Base-by-base conservation (phyloP, 1,140 invertebrate genomes). In the Philopotamus ludificatus region DNA sequence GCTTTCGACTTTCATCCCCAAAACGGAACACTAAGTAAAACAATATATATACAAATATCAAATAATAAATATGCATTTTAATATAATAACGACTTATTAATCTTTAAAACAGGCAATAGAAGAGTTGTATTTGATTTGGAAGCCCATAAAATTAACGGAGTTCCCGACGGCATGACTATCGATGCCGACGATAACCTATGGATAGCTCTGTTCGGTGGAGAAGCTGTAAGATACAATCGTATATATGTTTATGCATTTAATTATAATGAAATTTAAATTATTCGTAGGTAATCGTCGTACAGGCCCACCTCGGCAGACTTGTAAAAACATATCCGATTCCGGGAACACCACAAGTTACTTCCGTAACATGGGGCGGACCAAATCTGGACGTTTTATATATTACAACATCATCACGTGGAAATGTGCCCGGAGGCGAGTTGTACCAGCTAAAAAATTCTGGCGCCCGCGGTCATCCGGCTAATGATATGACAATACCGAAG, bases 321-420 rank as follows among this genome's bases (percentile, higher is more conserved):
- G 63, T 81, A 41, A 75, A 79, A 65, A 75, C 77, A 22, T 77
- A 80, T 59, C 77, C 73, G n/a, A 74, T 93, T 26, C 90, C 90
- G 3, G 58, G 58, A 18, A 86, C 84, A 1, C 80, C 79, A 59
- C 84, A 89, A 72, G 85, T 92, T 2, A 94, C 92, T 0, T 93
- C 91, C 1, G 86, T 87, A 0, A 85, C 87, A 70, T 96, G 90
- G 77, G 93, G 93, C 16, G 92, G 92, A 1, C 81, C 84, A 2
- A 85, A 92, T 72, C 77, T 91, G 50, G 87, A 91, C 65, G 86
- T 87, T 57, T 76, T 95, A 0, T 94, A 87, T 71, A 89, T 93
- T 0, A 94, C 92, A 0, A 88, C 86, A 0, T 70, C 68, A 16
- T 53, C 57, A 8, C 15, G 63, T 2, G 65, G 65, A 0, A 60